Evolutionary conservation across 2,113 vertebrate species (phyloP).

Genomic region (Rhagologus leucostigma): DNA sequence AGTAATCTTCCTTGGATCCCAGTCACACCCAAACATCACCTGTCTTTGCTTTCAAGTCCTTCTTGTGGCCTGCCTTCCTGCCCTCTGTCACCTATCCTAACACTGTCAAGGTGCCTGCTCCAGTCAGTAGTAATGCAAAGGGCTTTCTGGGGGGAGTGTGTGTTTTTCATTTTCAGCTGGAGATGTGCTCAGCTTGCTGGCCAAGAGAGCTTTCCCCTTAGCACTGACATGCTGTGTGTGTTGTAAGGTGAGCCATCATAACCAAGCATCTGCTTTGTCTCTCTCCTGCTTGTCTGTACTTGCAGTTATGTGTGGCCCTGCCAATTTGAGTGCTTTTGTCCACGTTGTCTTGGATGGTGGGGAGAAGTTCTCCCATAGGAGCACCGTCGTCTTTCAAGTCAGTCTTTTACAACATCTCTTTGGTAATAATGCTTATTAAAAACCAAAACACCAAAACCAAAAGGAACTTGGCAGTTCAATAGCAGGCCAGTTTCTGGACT

Average conservation of each 20-base stretch:
- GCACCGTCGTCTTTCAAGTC: neutral
- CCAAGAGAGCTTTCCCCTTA: neutral
- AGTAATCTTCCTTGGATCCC: neutral
- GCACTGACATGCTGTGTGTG: neutral
- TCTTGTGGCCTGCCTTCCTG: neutral
- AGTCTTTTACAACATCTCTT: neutral
- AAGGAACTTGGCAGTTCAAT: neutral
- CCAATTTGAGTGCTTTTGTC: neutral
- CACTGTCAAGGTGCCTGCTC: neutral
- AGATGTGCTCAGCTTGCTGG: neutral
- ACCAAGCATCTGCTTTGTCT: neutral
- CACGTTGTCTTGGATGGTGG: fast-evolving
- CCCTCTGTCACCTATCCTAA: neutral
- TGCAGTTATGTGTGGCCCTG: neutral
- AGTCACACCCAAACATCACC: neutral
- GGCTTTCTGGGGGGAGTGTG: neutral
- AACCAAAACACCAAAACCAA: neutral
- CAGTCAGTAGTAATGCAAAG: neutral
- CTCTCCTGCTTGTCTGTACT: neutral
- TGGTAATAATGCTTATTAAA: neutral
- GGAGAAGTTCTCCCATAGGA: neutral
- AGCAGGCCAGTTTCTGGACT: neutral
- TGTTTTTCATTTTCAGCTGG: neutral
- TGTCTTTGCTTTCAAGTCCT: neutral
- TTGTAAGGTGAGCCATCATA: neutral